Conservation (phyloP, 2,888 invertebrate genomes). For the Microctonus brassicae region DNA sequence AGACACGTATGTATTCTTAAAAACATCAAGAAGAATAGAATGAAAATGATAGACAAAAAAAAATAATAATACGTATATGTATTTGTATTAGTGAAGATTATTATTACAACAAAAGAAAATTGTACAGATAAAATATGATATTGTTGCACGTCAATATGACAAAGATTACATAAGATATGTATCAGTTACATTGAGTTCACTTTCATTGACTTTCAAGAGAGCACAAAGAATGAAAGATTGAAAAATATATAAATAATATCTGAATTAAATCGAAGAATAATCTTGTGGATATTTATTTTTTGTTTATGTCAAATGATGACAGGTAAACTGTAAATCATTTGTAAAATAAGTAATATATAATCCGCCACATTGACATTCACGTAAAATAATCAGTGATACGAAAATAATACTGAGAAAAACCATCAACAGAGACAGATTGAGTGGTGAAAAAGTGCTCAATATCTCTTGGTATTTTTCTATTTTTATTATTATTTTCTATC, state of each 20-base stretch:
- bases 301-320: background rate
- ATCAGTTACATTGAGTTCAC: background rate
- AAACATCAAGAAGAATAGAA: constrained; percentile 7
- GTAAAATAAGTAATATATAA: background rate
- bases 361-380: background rate
- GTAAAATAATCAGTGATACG: background rate
- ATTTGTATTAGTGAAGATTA: background rate
- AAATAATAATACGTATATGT: background rate
- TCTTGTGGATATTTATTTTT: background rate
- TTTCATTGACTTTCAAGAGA: background rate
- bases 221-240: background rate
- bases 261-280: background rate
- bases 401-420: constrained; percentile 1
- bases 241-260: background rate
- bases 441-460: constrained; percentile 8
- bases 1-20: constrained; percentile 15
- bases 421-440: constrained; percentile 10
- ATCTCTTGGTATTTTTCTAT: background rate
- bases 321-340: background rate
- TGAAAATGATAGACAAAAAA: background rate
- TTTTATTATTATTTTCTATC: background rate
- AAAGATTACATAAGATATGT: background rate
- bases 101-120: background rate
- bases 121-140: constrained; percentile 1
- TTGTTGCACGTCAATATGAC: background rate